Conservation (phyloP, 1,140 invertebrate genomes). For the Aporrectodea caliginosa region DNA sequence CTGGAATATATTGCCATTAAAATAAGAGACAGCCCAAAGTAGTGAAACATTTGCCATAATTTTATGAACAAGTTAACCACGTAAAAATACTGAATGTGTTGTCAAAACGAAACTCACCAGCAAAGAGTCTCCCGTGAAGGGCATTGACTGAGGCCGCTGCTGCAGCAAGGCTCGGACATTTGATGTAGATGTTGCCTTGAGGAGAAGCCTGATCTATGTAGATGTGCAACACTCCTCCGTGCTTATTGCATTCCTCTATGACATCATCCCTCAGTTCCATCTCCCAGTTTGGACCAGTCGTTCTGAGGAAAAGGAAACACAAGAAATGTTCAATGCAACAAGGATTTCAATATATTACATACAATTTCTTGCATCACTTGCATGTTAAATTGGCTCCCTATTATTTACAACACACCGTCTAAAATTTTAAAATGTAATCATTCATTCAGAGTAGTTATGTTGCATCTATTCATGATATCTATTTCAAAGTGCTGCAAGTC, state of each 20-base stretch:
- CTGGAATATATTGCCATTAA: too few species aligned
- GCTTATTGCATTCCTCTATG: conserved; percentile 96
- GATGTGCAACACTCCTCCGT: conserved; percentile 93
- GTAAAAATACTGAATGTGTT: too few species aligned
- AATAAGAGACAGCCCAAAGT: too few species aligned
- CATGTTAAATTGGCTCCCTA: background rate
- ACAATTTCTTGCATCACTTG: background rate
- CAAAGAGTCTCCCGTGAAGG: conserved; percentile 96
- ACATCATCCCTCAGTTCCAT: conserved; percentile 96
- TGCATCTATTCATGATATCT: background rate
- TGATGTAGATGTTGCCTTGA: conserved; percentile 97
- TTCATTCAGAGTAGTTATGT: background rate
- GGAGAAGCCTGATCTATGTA: conserved; percentile 93
- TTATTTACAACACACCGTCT: background rate
- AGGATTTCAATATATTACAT: background rate
- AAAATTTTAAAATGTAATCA: background rate
- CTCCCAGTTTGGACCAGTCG: conserved; percentile 67
- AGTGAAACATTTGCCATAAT: too few species aligned
- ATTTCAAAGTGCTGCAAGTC: too few species aligned
- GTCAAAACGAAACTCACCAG: too few species aligned
- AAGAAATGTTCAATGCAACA: background rate
- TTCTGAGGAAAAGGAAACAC: conserved; percentile 43
- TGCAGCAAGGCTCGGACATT: conserved; percentile 92
- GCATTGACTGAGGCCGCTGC: conserved; percentile 93
- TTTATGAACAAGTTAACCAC: too few species aligned